A percentile compares a stretch with the other conserved stretches of the same genome.
Conservation (phyloP, 2,113 vertebrate species). For the Myrmecobius fasciatus region DNA sequence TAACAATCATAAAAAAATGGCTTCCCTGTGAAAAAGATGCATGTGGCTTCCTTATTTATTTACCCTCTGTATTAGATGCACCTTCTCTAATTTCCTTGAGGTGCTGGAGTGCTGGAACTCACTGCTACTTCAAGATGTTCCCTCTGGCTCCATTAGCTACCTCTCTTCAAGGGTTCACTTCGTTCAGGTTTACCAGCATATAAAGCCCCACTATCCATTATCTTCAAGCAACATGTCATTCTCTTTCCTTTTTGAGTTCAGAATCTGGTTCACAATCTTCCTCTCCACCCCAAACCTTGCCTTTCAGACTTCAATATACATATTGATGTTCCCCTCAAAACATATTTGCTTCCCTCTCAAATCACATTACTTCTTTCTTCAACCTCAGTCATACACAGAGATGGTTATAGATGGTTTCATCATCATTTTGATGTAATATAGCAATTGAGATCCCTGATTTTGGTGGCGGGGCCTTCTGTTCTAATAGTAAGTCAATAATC, state of each 20-base stretch:
- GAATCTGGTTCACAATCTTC: background rate
- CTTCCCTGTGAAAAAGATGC: background rate
- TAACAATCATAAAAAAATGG: background rate
- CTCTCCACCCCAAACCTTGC: background rate
- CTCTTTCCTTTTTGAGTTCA: background rate
- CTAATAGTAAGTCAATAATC: too few species aligned
- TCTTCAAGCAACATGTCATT: background rate
- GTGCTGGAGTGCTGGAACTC: background rate
- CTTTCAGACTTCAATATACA: background rate
- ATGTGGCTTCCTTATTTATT: background rate
- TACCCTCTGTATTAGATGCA: background rate
- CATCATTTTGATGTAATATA: background rate
- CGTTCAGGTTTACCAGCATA: background rate
- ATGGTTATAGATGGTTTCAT: background rate
- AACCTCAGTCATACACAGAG: background rate
- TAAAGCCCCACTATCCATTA: background rate
- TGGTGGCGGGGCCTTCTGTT: too few species aligned
- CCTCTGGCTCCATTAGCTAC: background rate
- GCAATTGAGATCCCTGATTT: background rate
- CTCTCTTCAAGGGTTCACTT: background rate
- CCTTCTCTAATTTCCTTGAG: background rate
- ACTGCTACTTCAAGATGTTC: background rate
- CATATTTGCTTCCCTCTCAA: background rate
- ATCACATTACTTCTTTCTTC: background rate
- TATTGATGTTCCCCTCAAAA: background rate